Percentiles rank a stretch among this genome's conserved stretches.
Conservation (phyloP, 2,888 invertebrate genomes). For the Dromius quadrimaculatus region DNA sequence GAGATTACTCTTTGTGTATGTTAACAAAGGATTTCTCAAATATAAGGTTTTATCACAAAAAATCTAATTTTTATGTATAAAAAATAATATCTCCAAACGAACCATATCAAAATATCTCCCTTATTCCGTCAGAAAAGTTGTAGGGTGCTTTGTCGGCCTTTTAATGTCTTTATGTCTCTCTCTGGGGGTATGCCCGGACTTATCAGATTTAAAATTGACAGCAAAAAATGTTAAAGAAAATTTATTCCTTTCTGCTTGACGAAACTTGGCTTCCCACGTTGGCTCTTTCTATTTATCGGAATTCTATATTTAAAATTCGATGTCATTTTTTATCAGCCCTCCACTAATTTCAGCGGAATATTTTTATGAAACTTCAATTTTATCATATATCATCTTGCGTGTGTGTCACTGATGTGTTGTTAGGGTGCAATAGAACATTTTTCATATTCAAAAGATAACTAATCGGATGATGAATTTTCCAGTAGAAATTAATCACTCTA, state of each 20-base stretch:
- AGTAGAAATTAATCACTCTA: conserved; percentile 7
- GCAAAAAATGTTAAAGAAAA: conserved; percentile 48
- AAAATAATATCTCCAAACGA: neutral
- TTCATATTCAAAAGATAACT: conserved; percentile 2
- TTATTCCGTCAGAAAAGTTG: neutral
- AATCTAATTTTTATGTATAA: no score
- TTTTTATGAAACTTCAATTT: conserved; percentile 11
- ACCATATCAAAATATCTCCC: neutral
- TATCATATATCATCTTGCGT: conserved; percentile 25
- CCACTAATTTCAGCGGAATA: conserved; percentile 22
- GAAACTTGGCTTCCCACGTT: conserved; percentile 38
- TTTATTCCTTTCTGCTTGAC: conserved; percentile 42
- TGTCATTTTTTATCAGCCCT: conserved; percentile 33
- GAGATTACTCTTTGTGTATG: no score
- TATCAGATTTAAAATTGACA: conserved; percentile 47
- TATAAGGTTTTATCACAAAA: no score
- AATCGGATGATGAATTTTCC: neutral
- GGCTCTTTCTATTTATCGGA: conserved; percentile 23
- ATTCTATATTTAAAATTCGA: conserved; percentile 16
- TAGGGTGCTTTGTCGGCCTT: conserved; percentile 43
- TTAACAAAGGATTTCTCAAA: no score
- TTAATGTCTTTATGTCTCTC: conserved; percentile 46
- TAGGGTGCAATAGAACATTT: conserved; percentile 26
- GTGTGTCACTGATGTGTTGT: conserved; percentile 23
- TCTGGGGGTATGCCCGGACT: conserved; percentile 19